Evolutionary conservation across 2,888 invertebrate genomes (phyloP).

Genomic region (Coenonympha arcania): DNA sequence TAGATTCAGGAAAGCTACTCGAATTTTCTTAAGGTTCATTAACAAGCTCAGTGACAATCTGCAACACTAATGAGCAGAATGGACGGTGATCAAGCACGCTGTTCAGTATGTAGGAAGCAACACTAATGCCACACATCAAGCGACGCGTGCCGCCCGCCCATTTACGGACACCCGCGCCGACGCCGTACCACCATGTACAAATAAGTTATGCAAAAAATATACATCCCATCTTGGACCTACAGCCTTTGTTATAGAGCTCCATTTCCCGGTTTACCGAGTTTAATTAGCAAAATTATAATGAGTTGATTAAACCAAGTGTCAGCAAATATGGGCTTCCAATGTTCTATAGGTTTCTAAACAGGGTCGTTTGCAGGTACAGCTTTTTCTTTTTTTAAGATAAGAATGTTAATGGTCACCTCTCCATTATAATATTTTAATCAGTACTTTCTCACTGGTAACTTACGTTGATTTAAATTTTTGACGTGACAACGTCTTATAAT

Average conservation of each 20-base stretch:
- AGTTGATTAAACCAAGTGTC: background rate
- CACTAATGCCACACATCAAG: constrained; percentile 45
- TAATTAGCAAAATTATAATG: background rate
- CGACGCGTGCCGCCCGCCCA: constrained; percentile 41
- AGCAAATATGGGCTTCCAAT: background rate
- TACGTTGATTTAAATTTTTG: too few species aligned
- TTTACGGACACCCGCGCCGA: constrained; percentile 37
- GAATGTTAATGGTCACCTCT: too few species aligned
- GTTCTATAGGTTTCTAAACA: background rate
- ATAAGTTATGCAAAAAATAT: constrained; percentile 3
- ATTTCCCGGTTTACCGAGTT: background rate
- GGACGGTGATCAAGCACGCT: constrained; percentile 11
- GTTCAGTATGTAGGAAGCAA: constrained; percentile 38
- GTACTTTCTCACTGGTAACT: background rate
- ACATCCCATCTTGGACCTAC: constrained; percentile 2
- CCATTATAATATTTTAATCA: background rate
- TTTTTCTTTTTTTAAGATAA: background rate
- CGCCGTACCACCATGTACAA: constrained; percentile 12
- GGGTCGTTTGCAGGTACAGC: too few species aligned
- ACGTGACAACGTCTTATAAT: too few species aligned
- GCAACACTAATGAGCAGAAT: constrained; percentile 19
- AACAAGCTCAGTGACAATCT: background rate
- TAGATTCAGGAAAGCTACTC: too few species aligned
- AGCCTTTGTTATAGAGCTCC: background rate
- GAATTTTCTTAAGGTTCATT: background rate